Evolutionary conservation across 1,140 invertebrate genomes (phyloP).

Genomic region (Aphidius ervi): DNA sequence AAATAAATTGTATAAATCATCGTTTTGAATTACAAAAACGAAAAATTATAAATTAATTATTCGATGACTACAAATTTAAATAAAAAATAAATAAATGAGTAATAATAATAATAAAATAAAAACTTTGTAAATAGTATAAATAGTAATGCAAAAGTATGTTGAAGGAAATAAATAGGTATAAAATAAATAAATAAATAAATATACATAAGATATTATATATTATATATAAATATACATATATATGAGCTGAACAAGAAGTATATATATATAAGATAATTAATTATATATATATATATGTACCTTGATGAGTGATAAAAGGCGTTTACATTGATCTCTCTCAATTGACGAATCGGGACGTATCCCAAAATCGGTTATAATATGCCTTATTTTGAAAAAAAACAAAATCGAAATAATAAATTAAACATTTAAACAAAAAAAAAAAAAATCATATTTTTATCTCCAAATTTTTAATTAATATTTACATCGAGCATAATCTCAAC

Average conservation of each 20-base stretch:
- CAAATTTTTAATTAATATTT: neutral
- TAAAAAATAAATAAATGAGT: neutral
- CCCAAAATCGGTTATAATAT: too few species aligned
- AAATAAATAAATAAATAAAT: slow-evolving; percentile 46
- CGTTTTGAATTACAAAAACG: slow-evolving; percentile 22
- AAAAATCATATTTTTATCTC: slow-evolving; percentile 1
- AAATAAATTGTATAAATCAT: slow-evolving; percentile 2
- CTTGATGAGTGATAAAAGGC: slow-evolving; percentile 49
- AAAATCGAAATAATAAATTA: too few species aligned
- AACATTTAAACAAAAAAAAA: too few species aligned
- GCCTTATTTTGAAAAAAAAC: too few species aligned
- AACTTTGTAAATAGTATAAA: slow-evolving; percentile 52
- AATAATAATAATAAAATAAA: slow-evolving; percentile 27
- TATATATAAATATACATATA: slow-evolving; percentile 37
- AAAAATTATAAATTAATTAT: slow-evolving; percentile 21
- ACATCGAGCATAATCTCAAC: slow-evolving; percentile 16
- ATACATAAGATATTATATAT: slow-evolving; percentile 50
- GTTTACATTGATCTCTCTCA: slow-evolving; percentile 37
- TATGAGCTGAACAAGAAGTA: slow-evolving; percentile 31
- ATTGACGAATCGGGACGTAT: slow-evolving; percentile 20
- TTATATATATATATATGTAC: slow-evolving; percentile 50
- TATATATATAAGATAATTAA: slow-evolving; percentile 34
- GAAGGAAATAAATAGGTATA: slow-evolving; percentile 25
- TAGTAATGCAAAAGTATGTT: slow-evolving; percentile 37
- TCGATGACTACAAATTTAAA: slow-evolving; percentile 28